Percentiles rank a stretch among this genome's conserved stretches.
Conservation (phyloP, 2,113 vertebrate species). For the Ammodytes dubius region DNA sequence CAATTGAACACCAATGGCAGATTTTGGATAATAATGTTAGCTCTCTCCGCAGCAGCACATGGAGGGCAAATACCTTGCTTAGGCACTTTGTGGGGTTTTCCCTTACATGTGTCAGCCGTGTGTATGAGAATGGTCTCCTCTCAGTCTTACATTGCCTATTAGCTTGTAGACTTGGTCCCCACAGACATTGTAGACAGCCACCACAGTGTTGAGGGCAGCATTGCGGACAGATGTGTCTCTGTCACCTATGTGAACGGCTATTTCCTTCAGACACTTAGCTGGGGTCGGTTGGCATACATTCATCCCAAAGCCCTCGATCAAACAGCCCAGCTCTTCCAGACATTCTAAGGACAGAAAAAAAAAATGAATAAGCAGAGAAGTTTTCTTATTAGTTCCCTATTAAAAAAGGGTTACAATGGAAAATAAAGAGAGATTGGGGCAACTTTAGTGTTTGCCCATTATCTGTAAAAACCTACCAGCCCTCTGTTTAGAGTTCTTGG, state of each 20-base stretch:
- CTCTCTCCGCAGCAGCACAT: no score
- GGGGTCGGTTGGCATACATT: constrained; percentile 97
- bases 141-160: constrained; percentile 93
- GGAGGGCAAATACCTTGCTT: no score
- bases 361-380: not conserved
- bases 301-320: constrained; percentile 96
- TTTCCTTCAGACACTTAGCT: constrained; percentile 96
- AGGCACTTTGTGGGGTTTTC: no score
- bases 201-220: constrained; percentile 96
- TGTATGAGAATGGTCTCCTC: no score
- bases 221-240: constrained; percentile 97
- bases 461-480: constrained; percentile 83
- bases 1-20: no score
- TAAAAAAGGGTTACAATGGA: not conserved
- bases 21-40: no score
- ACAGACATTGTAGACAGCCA: constrained; percentile 94
- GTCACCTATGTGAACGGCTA: constrained; percentile 95
- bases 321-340: constrained; percentile 95
- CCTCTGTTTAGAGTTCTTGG: constrained; percentile 98
- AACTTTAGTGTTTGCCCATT: no score
- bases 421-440: not conserved
- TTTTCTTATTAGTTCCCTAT: no score
- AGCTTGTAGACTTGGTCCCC: constrained; percentile 99
- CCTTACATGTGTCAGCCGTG: no score
- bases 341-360: constrained; percentile 87